phyloP scores from a whole-genome alignment of 2,888 invertebrate species.

The Patella pellucida region DNA sequence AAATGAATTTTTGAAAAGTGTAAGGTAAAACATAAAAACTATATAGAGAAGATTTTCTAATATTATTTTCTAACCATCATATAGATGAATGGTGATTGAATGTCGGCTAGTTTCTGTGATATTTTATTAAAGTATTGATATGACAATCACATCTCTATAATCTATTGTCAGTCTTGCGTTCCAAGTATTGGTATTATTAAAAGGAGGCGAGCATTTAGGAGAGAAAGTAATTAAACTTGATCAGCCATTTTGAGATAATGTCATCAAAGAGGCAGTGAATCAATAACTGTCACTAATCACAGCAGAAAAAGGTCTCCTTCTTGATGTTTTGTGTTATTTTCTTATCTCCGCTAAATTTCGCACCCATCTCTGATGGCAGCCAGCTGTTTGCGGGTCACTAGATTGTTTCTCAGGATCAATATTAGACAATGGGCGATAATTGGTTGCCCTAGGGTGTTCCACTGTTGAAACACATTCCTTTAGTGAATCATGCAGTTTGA shows the following conservation, averaged over 20 bases:
- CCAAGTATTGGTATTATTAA: conserved; percentile 10
- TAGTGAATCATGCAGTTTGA: conserved; percentile 4
- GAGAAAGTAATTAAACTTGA: conserved; percentile 12
- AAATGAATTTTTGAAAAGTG: too few species aligned
- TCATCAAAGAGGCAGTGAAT: conserved; percentile 11
- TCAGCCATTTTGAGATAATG: conserved; percentile 12
- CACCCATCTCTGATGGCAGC: conserved; percentile 9
- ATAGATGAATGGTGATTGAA: neutral
- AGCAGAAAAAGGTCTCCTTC: conserved; percentile 7
- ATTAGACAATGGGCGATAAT: conserved; percentile 32
- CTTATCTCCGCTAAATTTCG: conserved; percentile 6
- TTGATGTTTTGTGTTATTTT: conserved; percentile 12
- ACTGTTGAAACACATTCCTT: conserved; percentile 11
- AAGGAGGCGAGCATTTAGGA: conserved; percentile 1
- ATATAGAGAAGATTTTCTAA: too few species aligned
- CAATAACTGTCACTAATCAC: conserved; percentile 12
- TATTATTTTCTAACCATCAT: too few species aligned
- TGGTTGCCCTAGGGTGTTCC: conserved; percentile 18
- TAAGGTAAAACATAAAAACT: too few species aligned
- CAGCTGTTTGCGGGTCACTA: conserved; percentile 16
- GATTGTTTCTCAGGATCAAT: conserved; percentile 34
- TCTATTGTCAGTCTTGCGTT: conserved; percentile 9
- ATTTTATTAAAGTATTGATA: conserved; percentile 4
- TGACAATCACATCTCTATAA: conserved; percentile 7
- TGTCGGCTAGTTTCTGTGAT: neutral